Evolutionary conservation across 2,797 vertebrate species (phyloP), one percentile per base, ranked within the genome.

Genomic region (Bradypodion ventrale): DNA sequence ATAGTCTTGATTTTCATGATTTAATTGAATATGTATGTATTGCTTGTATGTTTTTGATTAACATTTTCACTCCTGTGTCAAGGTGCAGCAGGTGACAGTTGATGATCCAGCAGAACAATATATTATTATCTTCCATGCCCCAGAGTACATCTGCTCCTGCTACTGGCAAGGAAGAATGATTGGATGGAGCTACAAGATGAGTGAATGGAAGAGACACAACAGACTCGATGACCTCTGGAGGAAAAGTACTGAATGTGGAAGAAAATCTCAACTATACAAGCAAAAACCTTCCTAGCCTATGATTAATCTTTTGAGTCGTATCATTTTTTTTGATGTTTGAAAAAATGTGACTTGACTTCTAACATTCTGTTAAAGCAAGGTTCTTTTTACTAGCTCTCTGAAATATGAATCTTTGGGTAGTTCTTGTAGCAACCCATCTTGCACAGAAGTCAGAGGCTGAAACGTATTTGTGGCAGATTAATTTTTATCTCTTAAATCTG

Each of bases 381-480:
- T 79, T 74, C 52, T 49, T 1, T 12, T 27, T 3, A 68, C 65
- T 29, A 5, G 13, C 49, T 72, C 75, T 81, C 3, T 23, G 2
- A 29, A 1, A 1, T 12, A 49, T 68, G 44, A 68, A 1, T 74
- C n/a, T 65, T 21, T 72, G 62, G 7, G 13, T 60, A 0, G 9
- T 42, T 12, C 29, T 63, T 42, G 16, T 3, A 27, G 73, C 86
- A 63, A 37, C 76, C 10, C n/a, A 60, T 60, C 74, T 74, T 83
- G 68, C 78, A 65, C 37, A 42, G 49, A 75, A 75, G 23, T 32
- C 73, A 81, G 76, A 62, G 49, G 63, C 89, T 10, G 8, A 21
- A 1, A n/a, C 73, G 56, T 42, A 62, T 1, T 32, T 40, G 42
- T 88, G 80, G 88, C 85, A 89, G 82, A 77, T 89, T 89, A 72